Evolutionary conservation across 2,113 vertebrate species (phyloP).

Genomic region (human): GRCh38 chr14:41558001-41558500

Average conservation of each 20-base stretch:
- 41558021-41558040: background rate
- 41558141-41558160: background rate
- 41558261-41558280: background rate
- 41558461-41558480: background rate
- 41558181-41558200: background rate
- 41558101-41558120: background rate
- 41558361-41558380: background rate
- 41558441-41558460: background rate
- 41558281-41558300: background rate
- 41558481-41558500: background rate
- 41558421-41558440: background rate
- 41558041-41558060: background rate
- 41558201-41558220: background rate
- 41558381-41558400: background rate
- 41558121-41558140: background rate
- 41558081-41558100: background rate
- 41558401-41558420: background rate
- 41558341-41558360: background rate
- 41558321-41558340: background rate
- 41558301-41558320: background rate
- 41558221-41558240: background rate
- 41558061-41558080: background rate
- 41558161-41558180: no score
- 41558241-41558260: background rate
- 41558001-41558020: background rate